Conservation (phyloP, 1,140 invertebrate genomes). For the Neodiprion lecontei region DNA sequence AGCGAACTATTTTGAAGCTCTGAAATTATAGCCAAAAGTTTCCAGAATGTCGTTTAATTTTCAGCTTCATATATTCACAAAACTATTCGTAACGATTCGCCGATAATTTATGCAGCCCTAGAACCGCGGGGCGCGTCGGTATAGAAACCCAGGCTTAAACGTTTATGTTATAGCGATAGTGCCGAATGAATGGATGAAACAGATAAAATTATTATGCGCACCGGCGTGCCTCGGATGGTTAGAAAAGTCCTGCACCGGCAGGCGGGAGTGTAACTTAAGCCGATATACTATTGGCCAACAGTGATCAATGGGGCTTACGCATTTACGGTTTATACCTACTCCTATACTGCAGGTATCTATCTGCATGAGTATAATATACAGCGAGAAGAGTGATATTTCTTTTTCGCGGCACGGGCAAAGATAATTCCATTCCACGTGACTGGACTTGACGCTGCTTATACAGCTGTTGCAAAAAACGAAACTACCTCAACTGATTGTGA, state of each 20-base stretch:
- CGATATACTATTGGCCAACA: no score
- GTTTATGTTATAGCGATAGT: background rate
- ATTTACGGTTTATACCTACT: no score
- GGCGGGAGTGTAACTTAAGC: no score
- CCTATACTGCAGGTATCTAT: no score
- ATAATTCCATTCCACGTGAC: no score
- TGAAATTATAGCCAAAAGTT: constrained; percentile 12
- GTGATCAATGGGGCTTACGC: no score
- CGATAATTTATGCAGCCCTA: constrained; percentile 4
- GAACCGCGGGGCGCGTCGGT: background rate
- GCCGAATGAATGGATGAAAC: background rate
- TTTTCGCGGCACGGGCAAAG: background rate
- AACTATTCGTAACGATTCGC: constrained; percentile 8
- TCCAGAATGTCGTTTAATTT: constrained; percentile 18
- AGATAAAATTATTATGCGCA: background rate
- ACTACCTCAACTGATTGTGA: no score
- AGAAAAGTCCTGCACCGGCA: no score
- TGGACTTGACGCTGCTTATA: no score
- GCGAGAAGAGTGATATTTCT: background rate
- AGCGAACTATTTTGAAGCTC: constrained; percentile 12
- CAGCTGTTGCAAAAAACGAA: no score
- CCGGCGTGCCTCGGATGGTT: no score
- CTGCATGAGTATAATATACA: background rate
- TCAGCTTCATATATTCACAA: constrained; percentile 3
- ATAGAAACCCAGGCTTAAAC: background rate